Percentiles rank a stretch among this genome's conserved stretches.
phyloP scores from a whole-genome alignment of 2,113 vertebrate genomes.

The human (Homo sapiens) region GRCh38 chr14:92211001-92211500 shows the following conservation, averaged over 20 bases:
- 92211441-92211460: background rate
- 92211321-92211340: background rate
- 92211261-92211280: fast-evolving
- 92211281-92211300: background rate
- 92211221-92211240: background rate
- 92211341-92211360: background rate
- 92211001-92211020: background rate
- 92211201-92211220: background rate
- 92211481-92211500: too few species aligned
- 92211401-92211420: background rate
- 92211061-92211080: background rate
- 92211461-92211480: too few species aligned
- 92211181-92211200: background rate
- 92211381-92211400: background rate
- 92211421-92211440: background rate
- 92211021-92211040: background rate
- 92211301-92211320: background rate
- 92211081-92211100: background rate
- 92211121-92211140: background rate
- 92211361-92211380: background rate
- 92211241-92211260: background rate
- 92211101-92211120: background rate
- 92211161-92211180: background rate
- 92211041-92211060: background rate
- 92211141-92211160: background rate